A percentile compares a stretch with the other conserved stretches of the same genome.
phyloP scores from a whole-genome alignment of 2,888 invertebrate genomes.

The Colostygia pectinataria region DNA sequence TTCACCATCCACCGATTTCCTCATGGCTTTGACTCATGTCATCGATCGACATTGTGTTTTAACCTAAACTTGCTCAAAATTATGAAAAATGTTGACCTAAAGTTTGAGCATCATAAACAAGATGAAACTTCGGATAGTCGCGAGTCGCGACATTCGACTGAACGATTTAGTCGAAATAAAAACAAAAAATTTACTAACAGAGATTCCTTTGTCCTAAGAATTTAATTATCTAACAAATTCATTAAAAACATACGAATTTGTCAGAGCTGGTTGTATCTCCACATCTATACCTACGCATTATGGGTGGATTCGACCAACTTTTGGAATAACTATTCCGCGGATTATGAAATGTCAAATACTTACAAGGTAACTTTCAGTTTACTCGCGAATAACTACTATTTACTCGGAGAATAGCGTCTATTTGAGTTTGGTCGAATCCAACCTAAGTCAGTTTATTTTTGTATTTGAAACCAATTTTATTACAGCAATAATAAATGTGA shows the following conservation, averaged over 20 bases:
- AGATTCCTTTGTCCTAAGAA: slow-evolving; percentile 56
- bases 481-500: slow-evolving; percentile 21
- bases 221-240: slow-evolving; percentile 62
- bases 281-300: not conserved
- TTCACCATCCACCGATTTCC: too few species aligned
- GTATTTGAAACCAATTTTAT: slow-evolving; percentile 18
- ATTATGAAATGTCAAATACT: too few species aligned
- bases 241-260: slow-evolving; percentile 68
- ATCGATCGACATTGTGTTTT: not conserved
- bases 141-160: slow-evolving; percentile 62
- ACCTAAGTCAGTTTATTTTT: slow-evolving; percentile 7
- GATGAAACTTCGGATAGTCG: slow-evolving; percentile 59
- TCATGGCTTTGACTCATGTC: not conserved
- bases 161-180: slow-evolving; percentile 61
- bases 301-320: too few species aligned
- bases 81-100: not conserved
- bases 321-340: too few species aligned
- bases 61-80: not conserved
- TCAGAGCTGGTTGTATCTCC: slow-evolving; percentile 45
- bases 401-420: too few species aligned
- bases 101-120: slow-evolving; percentile 54
- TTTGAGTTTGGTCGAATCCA: too few species aligned
- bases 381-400: too few species aligned
- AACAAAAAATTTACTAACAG: slow-evolving; percentile 41
- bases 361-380: too few species aligned